Conservation (phyloP, 92 coral and sea anemone species). For the Bergia sp. region DNA sequence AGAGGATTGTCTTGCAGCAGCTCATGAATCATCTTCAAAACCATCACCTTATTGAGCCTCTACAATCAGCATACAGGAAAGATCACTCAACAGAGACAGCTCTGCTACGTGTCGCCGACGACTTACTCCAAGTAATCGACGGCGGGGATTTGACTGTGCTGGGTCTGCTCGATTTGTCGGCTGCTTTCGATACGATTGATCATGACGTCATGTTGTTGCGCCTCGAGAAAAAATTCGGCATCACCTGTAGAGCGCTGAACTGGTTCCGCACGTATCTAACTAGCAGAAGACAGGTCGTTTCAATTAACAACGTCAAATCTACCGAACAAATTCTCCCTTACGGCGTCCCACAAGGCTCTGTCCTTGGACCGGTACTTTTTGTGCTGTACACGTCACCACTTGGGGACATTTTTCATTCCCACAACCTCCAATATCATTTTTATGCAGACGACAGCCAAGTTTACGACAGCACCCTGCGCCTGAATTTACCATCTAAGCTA, state of each 20-base stretch:
- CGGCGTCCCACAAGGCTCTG: neutral
- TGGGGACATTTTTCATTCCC: neutral
- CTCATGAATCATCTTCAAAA: neutral
- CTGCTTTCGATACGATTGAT: neutral
- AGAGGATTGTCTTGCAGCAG: neutral
- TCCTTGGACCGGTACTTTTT: neutral
- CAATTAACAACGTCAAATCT: neutral
- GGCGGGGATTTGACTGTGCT: neutral
- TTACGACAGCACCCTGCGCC: neutral
- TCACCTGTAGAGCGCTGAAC: neutral
- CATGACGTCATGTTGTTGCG: neutral
- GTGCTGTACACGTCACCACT: neutral
- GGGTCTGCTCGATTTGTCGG: neutral
- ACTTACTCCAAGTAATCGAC: neutral
- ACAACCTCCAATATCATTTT: neutral
- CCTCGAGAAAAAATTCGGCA: neutral
- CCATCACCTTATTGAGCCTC: neutral
- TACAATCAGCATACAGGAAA: neutral
- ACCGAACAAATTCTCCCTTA: neutral
- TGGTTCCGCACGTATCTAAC: neutral
- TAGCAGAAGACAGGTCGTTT: neutral
- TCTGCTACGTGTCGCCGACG: neutral
- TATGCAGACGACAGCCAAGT: neutral
- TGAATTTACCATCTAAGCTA: neutral
- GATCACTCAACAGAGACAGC: neutral